Evolutionary conservation across 1,140 invertebrate genomes (phyloP), one percentile per base, ranked within the genome.

Genomic region (Drosophila paulistorum): DNA sequence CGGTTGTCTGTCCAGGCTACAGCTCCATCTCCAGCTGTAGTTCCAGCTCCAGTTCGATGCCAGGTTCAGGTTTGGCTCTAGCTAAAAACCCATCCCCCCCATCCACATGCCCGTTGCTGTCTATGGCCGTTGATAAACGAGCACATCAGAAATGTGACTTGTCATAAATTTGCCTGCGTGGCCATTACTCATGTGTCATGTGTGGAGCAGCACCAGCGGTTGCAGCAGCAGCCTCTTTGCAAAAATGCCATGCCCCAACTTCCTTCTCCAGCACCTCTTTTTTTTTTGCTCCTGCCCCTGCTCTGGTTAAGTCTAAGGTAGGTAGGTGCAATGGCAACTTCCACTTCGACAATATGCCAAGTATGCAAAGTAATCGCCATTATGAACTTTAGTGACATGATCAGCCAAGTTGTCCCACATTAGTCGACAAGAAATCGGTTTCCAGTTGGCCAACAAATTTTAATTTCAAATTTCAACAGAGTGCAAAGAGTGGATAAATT

Each of bases 71-170:
- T 74, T 74, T 64, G 54, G 68, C 71, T 75, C 71, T 75, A 72
- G 64, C 58, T 60, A 10, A 37, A 37, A 37, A 37, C 10, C 35
- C 14, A 39, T 17, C 6, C 62, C 41, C 41, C 62, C 63, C 67
- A 55, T 26, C 20, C 58, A 33, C 39, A 41, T n/a, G 7, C 6
- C 62, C 67, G 59, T 71, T 77, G 61, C 82, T 86, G 82, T 86
- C 83, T 86, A 89, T 82, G 84, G 85, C 70, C 80, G 70, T 78
- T 89, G 84, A 89, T 89, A 89, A 89, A 90, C 85, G 84, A 89
- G 85, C 84, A 90, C 84, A 89, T 89, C 85, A 90, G 84, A 89
- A 90, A 89, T 89, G 85, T 89, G 85, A 90, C 85, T 89, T 89
- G 84, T 89, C 84, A 89, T 89, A 89, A 89, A 89, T 89, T 89